Evolutionary conservation across 2,113 vertebrate genomes (phyloP), one percentile per base, ranked within the genome.

Genomic region (Tiliqua scincoides): DNA sequence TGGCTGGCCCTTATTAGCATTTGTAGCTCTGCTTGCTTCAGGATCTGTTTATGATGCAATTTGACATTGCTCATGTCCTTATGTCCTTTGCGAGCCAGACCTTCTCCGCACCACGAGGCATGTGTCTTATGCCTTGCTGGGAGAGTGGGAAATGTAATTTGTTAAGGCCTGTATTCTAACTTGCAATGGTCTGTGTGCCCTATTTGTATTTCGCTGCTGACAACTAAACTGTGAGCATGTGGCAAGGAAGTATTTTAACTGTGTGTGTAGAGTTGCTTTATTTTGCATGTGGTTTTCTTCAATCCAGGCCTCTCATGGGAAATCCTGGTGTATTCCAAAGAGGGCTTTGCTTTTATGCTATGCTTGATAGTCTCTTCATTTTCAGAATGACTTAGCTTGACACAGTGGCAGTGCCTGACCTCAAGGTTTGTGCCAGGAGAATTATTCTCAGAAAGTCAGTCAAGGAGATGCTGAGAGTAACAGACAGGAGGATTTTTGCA

Each of bases 341-440:
- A 90, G 75, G 89, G 70, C 6, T 15, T 7, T 40, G 75, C 5
- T 23, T 88, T 92, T 83, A 85, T 62, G 65, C 35, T 61, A 77
- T 52, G 27, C 89, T 94, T 79, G 88, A 77, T 91, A 88, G 86
- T 83, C 76, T 89, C 87, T 87, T 81, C 3, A 57, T 85, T 91
- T 87, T 74, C 91, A 87, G 86, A 89, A 62, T 89, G 90, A 93
- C 89, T 92, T 92, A 91, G 89, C 86, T 79, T 88, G 87, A 91
- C 81, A 91, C 79, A 74, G 70, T 78, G 87, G 78, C 85, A 80
- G 89, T 0, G 0, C 61, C 52, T 76, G 83, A 91, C 73, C 86
- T 91, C 91, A 91, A 89, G 79, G 74, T 90, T 87, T 77, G 59
- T 40, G 35, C 59, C 37, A 68, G 70, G 30, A 75, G 85, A 90